phyloP scores from a whole-genome alignment of 2,888 invertebrate genomes.

The Chrysolina americana region DNA sequence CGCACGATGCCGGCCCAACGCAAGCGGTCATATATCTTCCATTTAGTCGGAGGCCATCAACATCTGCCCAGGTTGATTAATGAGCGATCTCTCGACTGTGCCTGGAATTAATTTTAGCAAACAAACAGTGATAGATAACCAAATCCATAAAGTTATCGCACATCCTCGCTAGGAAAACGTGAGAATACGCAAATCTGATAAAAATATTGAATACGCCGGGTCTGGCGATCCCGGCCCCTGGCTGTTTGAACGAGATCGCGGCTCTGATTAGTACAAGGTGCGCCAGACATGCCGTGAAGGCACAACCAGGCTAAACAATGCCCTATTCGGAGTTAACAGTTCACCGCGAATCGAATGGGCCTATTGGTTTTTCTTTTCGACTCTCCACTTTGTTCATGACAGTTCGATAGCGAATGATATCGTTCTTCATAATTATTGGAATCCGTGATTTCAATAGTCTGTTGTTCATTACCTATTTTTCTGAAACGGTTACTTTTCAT shows the following conservation, averaged over 20 bases:
- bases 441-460: no score
- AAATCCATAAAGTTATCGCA: slow-evolving; percentile 63
- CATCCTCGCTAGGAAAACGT: slow-evolving; percentile 66
- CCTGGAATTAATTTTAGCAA: slow-evolving; percentile 68
- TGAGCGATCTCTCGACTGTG: slow-evolving; percentile 65
- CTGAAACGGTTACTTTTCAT: no score
- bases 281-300: slow-evolving; percentile 60
- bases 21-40: slow-evolving; percentile 43
- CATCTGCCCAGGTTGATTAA: slow-evolving; percentile 64
- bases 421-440: neutral
- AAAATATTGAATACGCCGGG: slow-evolving; percentile 64
- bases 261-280: slow-evolving; percentile 60
- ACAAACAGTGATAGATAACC: slow-evolving; percentile 67
- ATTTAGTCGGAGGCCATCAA: slow-evolving; percentile 52
- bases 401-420: neutral
- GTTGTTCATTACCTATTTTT: no score
- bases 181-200: slow-evolving; percentile 70
- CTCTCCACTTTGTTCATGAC: slow-evolving; percentile 6
- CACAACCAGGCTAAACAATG: slow-evolving; percentile 54
- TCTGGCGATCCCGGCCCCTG: slow-evolving; percentile 55
- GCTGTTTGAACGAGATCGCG: slow-evolving; percentile 65
- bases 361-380: neutral
- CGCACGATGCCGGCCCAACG: slow-evolving; percentile 20
- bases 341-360: slow-evolving; percentile 10
- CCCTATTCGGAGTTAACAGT: slow-evolving; percentile 36